Base-by-base conservation (phyloP, 2,888 invertebrate genomes). In the Scaptomyza polygonia region DNA sequence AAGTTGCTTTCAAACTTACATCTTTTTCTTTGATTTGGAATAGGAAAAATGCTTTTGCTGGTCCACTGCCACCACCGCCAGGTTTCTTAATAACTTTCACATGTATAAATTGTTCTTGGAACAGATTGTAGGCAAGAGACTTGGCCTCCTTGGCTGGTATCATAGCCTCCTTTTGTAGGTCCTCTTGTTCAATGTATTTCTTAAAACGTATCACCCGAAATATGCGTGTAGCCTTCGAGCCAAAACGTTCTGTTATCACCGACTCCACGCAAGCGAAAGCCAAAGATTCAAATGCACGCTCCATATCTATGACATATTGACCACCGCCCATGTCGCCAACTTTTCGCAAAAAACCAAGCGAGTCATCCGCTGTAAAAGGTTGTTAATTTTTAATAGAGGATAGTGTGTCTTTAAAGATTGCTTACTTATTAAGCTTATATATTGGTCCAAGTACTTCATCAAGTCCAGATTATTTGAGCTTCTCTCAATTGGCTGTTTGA, bases 91-190 rank as follows among this genome's bases (percentile, higher is more conserved):
- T 93, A 56, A 96, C 96, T 92, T 96, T 91, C 0, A 92, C 90
- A 65, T 92, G 92, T 21, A 90, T 85, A 55, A 91, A 92, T 66
- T 91, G 91, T 87, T 98, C 96, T 89, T 96, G 96, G 49, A 97
- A 92, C 72, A 99, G 92, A 76, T 94, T 95, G 91, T 98, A 98
- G 0, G 97, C 95, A 12, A 98, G 92, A 72, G 96, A 94, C 90
- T 98, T 98, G 2, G 97, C 96, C 91, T 98, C 97, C 90, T 98
- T 99, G 25, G 96, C 95, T 0, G 97, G 96, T 81, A 99, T 94
- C 98, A 99, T 98, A 0, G 97, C 97, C 77, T 96, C 93, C 85
- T 97, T 96, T 90, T 98, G 98, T 62, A 99, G 96, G 89, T 97
- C 95, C 70, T 97, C 98, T 79, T 98, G 97, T 90, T 98, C 98